Evolutionary conservation across 2,888 invertebrate species (phyloP), one percentile per base, ranked within the genome.

Genomic region (Elegia similella): DNA sequence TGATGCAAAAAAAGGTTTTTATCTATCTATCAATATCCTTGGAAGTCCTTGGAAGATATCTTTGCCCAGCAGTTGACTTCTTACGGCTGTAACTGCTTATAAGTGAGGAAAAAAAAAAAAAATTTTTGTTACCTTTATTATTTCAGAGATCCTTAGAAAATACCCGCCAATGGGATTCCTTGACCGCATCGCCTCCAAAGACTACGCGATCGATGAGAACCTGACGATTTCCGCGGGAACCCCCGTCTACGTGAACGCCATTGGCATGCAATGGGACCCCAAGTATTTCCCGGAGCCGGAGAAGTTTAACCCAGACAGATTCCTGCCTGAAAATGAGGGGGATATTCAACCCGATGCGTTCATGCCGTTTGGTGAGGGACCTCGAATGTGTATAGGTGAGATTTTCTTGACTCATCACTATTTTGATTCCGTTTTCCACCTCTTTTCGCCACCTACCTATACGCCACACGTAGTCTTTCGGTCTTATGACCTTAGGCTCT

Each of bases 361-460:
- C 59, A 59, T 90, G 59, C 93, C 93, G 0, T 93, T 93, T 61
- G 93, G 93, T 1, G 62, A 85, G 1, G 94, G 94, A 2, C 93
- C 92, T 0, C 84, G 93, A 48, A 91, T 82, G 66, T 94, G 94
- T 64, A 92, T 94, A 57, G 94, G 93, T 80, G 63, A 70, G 57
- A 70, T 30, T 29, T 10, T 7, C 10, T 12, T 29, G 29, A 30
- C n/a, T n/a, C n/a, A n/a, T n/a, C n/a, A n/a, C n/a, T n/a, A n/a
- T n/a, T n/a, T n/a, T n/a, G n/a, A n/a, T n/a, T n/a, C n/a, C n/a
- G n/a, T n/a, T n/a, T n/a, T n/a, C n/a, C n/a, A n/a, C n/a, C n/a
- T n/a, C n/a, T n/a, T n/a, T n/a, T n/a, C n/a, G n/a, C n/a, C n/a
- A n/a, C n/a, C n/a, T n/a, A n/a, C n/a, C n/a, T n/a, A n/a, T n/a